Conservation (phyloP, 2,888 invertebrate genomes). For the Melieria omissa region DNA sequence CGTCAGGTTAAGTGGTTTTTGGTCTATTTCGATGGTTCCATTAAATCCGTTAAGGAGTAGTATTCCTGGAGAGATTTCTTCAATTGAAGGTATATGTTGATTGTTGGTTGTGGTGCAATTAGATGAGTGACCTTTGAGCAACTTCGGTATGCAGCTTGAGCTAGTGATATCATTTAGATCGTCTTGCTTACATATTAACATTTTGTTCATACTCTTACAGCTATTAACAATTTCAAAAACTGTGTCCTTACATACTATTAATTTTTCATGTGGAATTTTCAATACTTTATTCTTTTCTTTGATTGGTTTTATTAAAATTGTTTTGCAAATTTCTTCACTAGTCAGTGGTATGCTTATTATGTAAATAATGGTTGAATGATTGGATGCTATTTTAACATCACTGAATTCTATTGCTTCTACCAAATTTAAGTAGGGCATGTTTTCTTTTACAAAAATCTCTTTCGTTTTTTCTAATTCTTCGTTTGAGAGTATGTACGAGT, state of each 20-base stretch:
- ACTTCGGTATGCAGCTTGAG: neutral
- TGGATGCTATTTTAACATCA: conserved; percentile 40
- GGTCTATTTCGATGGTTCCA: neutral
- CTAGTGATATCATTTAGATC: neutral
- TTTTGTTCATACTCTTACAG: conserved; percentile 24
- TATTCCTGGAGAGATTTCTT: neutral
- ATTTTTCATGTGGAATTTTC: conserved; percentile 33
- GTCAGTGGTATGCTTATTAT: conserved; percentile 38
- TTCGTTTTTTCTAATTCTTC: conserved; percentile 35
- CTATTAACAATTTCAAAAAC: conserved; percentile 30
- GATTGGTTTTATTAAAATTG: conserved; percentile 36
- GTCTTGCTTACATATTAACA: conserved; percentile 1
- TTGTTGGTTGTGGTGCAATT: neutral
- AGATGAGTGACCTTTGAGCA: neutral
- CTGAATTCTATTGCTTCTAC: conserved; percentile 44
- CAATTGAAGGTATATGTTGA: neutral
- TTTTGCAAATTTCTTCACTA: conserved; percentile 34
- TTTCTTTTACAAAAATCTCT: conserved; percentile 35
- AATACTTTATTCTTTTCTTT: conserved; percentile 35
- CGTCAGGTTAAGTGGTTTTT: neutral
- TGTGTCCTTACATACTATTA: neutral
- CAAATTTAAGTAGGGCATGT: conserved; percentile 40
- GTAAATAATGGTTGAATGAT: conserved; percentile 35
- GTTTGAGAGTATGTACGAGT: conserved; percentile 36
- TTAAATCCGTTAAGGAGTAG: neutral